Base-by-base conservation (phyloP, 2,797 vertebrate species). In the Sardinella longiceps region DNA sequence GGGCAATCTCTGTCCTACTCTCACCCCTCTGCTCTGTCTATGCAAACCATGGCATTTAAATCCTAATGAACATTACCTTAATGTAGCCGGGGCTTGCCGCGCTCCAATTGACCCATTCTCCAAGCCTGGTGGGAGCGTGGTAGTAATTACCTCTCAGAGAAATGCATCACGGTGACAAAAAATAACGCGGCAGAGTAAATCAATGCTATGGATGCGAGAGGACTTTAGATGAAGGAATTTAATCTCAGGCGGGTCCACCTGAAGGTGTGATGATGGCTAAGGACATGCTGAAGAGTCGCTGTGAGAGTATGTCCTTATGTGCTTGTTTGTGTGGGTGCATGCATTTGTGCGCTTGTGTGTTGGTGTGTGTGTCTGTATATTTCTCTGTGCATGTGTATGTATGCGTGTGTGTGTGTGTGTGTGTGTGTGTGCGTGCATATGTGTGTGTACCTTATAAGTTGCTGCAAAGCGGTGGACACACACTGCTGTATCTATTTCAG, bases 401-500 rank as follows among this genome's bases (percentile, higher is more conserved):
- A 14, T 30, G 6, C 7, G 48, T 20, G 18, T 58, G 51, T 88
- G 83, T 85, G 46, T 85, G 83, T 87, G 84, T 51, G 48, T 60
- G 45, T 84, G n/a, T n/a, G 51, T 5, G 18, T 30, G 6, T 11
- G 48, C 15, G 18, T 58, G 51, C 87, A 82, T 85, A 43, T 85
- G 83, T 87, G 84, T 51, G 48, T 60, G 45, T 84, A 60, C 80
- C 80, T 83, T 80, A 45, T 83, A 60, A 81, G 83, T 37, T 18
- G 14, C 18, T 37, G 66, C 9, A 74, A 37, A 37, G 39, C 33
- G 18, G 66, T 39, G 18, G 66, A 74, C 66, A 33, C 30, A 74
- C 66, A 33, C 30, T 5, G 15, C 10, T 89, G 87, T 89, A 89
- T 88, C 91, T 91, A 91, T 92, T 89, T 91, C 50, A 86, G 87